Base-by-base conservation (phyloP, 2,113 vertebrate genomes). In the Charadrius vociferus region DNA sequence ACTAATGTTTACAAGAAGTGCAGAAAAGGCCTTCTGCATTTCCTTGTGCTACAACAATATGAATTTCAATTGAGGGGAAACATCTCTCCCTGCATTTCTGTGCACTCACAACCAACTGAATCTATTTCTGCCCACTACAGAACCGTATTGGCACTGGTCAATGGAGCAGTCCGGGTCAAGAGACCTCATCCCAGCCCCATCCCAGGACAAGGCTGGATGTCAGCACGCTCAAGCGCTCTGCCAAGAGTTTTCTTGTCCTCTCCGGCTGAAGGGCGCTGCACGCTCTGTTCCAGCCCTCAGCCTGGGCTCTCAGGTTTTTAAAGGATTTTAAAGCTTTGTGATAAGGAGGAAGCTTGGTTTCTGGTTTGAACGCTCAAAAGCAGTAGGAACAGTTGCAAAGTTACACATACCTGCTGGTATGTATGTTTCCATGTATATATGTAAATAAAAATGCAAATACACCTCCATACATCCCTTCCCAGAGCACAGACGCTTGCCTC, bases 1-100 rank as follows among this genome's bases (percentile, higher is more conserved):
- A 14, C 20, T 22, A 2, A 1, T 0, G 0, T 19, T 50, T 34
- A 14, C 26, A 29, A 78, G n/a, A 56, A 88, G 18, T 1, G 6
- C 2, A 2, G 32, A 13, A 58, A 53, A 39, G 23, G 7, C 15
- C 12, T 34, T 61, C 53, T 29, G 8, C 5, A 14, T 41, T 62
- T 77, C 47, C 3, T 22, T 7, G 18, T 9, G 36, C 39, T 7
- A 10, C 16, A 19, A 27, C 23, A 22, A 9, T 13, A n/a, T 1
- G 21, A 21, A 22, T 14, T 53, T n/a, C 27, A 37, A 4, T 12
- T 49, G 16, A 16, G 6, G 15, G 15, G 7, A 41, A 88, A 53
- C 27, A n/a, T 10, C 23, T 43, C 29, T 18, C 56, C 52, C 32
- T 20, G 36, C 12, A 34, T 37, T 41, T 3, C 36, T 6, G 18